Base-by-base conservation (phyloP, 2,797 vertebrate genomes). In the Gadopsis marmoratus region DNA sequence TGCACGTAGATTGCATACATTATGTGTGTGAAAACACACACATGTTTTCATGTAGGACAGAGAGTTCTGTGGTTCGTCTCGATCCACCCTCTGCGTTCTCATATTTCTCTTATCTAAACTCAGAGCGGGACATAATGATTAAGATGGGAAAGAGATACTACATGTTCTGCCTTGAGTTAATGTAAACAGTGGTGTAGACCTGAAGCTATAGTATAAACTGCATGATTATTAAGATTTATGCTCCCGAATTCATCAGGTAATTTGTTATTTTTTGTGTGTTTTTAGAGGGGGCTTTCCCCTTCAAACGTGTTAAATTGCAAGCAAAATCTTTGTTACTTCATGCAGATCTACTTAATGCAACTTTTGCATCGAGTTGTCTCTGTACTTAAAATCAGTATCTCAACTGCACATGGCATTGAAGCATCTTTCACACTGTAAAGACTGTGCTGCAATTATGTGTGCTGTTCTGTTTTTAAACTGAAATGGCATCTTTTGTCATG, bases 401-500 rank as follows among this genome's bases (percentile, higher is more conserved):
- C 55, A 70, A 48, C 51, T 78, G 48, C 66, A 68, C 26, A 61
- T 88, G 53, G 39, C 81, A 69, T 78, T 81, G 50, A 79, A 77
- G 53, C 73, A 43, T 81, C 70, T 65, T 23, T 71, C 50, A 59
- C 51, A 60, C 53, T 81, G 66, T 78, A 58, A 72, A 69, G 31
- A 75, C 55, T 72, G 71, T 88, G 58, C 56, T 88, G 79, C 76
- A 10, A 79, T 84, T 78, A 75, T 87, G 76, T 91, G 61, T 91
- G 72, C 71, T 88, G 17, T 83, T 74, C 67, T 88, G 47, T 86
- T 86, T 86, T 82, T 91, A 87, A 81, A 93, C 95, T 97, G 93
- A 97, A 95, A 96, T 96, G 95, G 96, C 96, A 95, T 96, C 82
- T 90, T 92, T 81, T 94, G 85, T 93, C 88, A 90, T 97, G 95